These are phyloP conservation scores for Pasiphila rectangulata DNA, from an alignment of 2,888 invertebrate genomes.

Conservation along the genomic window DNA sequence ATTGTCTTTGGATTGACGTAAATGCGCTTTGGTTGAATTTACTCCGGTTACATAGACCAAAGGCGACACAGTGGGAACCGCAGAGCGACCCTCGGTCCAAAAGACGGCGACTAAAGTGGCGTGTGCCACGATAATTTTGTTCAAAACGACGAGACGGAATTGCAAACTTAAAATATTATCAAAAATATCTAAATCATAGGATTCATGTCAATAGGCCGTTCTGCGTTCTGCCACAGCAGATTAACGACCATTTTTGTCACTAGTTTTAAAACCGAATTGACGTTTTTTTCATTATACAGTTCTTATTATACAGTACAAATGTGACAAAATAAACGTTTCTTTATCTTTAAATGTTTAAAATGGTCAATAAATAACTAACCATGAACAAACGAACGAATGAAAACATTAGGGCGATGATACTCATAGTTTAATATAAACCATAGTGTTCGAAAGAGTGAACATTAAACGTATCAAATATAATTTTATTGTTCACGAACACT, in stretches of 20 bases:
- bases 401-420: conserved; percentile 2
- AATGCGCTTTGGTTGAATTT: conserved; percentile 39
- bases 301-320: no score
- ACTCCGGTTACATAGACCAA: conserved; percentile 35
- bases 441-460: conserved; percentile 13
- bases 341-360: no score
- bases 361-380: no score
- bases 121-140: conserved; percentile 11
- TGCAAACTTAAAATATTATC: background rate
- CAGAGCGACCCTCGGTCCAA: conserved; percentile 6
- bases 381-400: background rate
- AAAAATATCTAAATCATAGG: no score
- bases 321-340: no score
- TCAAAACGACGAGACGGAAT: background rate
- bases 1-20: conserved; percentile 40
- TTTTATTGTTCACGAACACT: conserved; percentile 70
- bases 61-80: conserved; percentile 21
- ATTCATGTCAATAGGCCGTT: no score
- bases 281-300: no score
- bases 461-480: conserved; percentile 55
- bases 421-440: conserved; percentile 15
- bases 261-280: no score
- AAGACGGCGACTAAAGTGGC: conserved; percentile 14
- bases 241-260: no score
- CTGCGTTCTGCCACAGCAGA: no score